Percentiles rank a stretch among this genome's conserved stretches.
Evolutionary conservation across 1,140 invertebrate species (phyloP).

Genomic region (Antheraea mylitta): DNA sequence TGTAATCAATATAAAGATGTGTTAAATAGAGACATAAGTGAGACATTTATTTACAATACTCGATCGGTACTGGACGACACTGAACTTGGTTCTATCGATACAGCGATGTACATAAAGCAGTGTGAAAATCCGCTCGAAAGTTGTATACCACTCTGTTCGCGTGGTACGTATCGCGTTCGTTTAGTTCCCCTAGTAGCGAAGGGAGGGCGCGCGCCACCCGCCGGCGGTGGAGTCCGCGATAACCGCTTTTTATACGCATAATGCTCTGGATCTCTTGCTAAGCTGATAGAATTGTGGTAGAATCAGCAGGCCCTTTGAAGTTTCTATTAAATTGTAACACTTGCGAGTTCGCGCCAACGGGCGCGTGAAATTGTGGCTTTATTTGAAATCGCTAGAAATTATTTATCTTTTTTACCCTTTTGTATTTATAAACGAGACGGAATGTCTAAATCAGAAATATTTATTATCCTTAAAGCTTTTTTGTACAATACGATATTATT

Average conservation of each 20-base stretch:
- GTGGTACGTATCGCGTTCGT: slow-evolving; percentile 20
- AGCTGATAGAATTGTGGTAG: slow-evolving; percentile 76
- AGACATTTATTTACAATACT: slow-evolving; percentile 1
- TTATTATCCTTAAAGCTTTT: background rate
- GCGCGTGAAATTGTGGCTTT: slow-evolving; percentile 73
- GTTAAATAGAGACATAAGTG: background rate
- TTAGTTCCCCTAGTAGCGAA: slow-evolving; percentile 24
- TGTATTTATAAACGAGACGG: background rate
- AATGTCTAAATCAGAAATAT: slow-evolving; percentile 1
- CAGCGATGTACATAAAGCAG: slow-evolving; percentile 40
- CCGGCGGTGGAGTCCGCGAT: slow-evolving; percentile 42
- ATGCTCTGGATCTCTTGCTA: slow-evolving; percentile 70
- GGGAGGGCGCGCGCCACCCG: slow-evolving; percentile 14
- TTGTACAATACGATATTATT: background rate
- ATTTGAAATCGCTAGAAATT: slow-evolving; percentile 64
- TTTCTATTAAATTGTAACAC: slow-evolving; percentile 76
- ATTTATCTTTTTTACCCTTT: slow-evolving; percentile 40
- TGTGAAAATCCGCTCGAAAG: slow-evolving; percentile 35
- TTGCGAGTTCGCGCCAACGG: slow-evolving; percentile 67
- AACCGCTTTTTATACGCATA: slow-evolving; percentile 76
- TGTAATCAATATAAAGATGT: background rate
- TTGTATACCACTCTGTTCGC: slow-evolving; percentile 29
- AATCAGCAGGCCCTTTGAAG: slow-evolving; percentile 74
- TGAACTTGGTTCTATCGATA: slow-evolving; percentile 20
- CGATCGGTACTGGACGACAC: slow-evolving; percentile 16